phyloP scores from a whole-genome alignment of 2,888 invertebrate genomes.

The Drosophila atripex region DNA sequence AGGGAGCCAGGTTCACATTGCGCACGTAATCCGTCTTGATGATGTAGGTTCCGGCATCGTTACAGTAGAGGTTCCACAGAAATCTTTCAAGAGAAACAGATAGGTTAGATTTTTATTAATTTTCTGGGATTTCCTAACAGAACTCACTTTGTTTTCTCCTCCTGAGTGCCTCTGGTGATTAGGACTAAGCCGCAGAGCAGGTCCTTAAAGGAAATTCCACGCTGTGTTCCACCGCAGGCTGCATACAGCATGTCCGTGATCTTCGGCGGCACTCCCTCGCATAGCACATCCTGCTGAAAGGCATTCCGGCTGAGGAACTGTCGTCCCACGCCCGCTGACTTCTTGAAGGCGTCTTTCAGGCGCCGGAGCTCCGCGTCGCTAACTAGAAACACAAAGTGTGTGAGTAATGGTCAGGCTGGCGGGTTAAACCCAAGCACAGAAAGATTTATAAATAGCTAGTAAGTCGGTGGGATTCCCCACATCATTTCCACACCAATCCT shows the following conservation, averaged over 20 bases:
- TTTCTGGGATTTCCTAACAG: neutral
- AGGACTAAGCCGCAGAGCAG: conserved; percentile 93
- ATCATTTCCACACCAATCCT: conserved; percentile 26
- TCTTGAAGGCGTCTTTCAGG: conserved; percentile 94
- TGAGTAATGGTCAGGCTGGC: conserved; percentile 27
- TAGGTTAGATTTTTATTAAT: neutral
- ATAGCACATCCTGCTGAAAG: conserved; percentile 93
- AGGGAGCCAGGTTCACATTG: conserved; percentile 85
- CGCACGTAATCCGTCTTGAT: conserved; percentile 90
- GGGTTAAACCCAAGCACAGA: conserved; percentile 27
- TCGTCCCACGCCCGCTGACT: conserved; percentile 89
- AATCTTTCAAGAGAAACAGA: conserved; percentile 85
- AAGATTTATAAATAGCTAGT: neutral
- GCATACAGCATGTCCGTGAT: conserved; percentile 93
- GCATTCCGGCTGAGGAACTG: conserved; percentile 89
- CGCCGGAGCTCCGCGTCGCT: conserved; percentile 92
- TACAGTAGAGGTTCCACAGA: conserved; percentile 93
- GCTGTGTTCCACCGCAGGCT: conserved; percentile 92
- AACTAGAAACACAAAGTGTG: conserved; percentile 85
- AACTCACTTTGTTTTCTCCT: conserved; percentile 89
- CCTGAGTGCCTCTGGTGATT: conserved; percentile 92
- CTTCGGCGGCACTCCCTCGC: conserved; percentile 92
- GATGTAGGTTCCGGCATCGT: conserved; percentile 90
- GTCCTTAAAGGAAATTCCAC: conserved; percentile 93
- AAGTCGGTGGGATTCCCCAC: conserved; percentile 10